phyloP scores from a whole-genome alignment of 2,888 invertebrate genomes.

The Pherbina coryleti region DNA sequence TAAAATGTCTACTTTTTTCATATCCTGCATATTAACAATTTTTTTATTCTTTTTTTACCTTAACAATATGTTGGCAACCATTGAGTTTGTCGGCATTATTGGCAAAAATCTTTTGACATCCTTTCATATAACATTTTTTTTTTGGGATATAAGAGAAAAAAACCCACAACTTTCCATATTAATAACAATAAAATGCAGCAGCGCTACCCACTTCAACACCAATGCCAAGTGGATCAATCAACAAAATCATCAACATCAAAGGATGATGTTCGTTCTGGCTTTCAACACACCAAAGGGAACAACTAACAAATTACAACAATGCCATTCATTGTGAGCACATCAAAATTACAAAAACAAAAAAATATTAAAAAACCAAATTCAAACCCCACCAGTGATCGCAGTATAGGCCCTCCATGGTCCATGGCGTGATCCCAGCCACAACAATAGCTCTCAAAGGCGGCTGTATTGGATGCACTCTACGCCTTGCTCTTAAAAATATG shows the following conservation, averaged over 20 bases:
- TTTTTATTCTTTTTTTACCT: neutral
- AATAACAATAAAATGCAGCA: conserved; percentile 5
- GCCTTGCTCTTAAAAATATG: neutral
- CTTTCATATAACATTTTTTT: neutral
- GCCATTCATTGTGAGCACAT: conserved; percentile 34
- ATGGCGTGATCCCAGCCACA: neutral
- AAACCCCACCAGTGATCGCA: neutral
- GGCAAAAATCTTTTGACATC: conserved; percentile 26
- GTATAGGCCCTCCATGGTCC: neutral
- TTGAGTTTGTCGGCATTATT: conserved; percentile 26
- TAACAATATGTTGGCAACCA: neutral
- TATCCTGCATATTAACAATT: neutral
- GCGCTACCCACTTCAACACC: neutral
- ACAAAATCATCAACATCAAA: conserved; percentile 6
- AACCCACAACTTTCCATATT: conserved; percentile 2
- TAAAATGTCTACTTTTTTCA: too few species aligned
- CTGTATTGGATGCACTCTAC: neutral
- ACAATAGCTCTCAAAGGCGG: neutral
- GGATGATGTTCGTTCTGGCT: neutral
- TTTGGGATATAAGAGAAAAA: too few species aligned
- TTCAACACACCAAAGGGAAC: conserved; percentile 40
- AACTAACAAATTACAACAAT: conserved; percentile 49
- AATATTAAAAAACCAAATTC: too few species aligned
- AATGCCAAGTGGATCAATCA: conserved; percentile 25
- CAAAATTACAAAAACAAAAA: conserved; percentile 23